Percentiles rank a stretch among this genome's conserved stretches.
phyloP scores from a whole-genome alignment of 2,888 invertebrate genomes.

The Phengaris alcon region DNA sequence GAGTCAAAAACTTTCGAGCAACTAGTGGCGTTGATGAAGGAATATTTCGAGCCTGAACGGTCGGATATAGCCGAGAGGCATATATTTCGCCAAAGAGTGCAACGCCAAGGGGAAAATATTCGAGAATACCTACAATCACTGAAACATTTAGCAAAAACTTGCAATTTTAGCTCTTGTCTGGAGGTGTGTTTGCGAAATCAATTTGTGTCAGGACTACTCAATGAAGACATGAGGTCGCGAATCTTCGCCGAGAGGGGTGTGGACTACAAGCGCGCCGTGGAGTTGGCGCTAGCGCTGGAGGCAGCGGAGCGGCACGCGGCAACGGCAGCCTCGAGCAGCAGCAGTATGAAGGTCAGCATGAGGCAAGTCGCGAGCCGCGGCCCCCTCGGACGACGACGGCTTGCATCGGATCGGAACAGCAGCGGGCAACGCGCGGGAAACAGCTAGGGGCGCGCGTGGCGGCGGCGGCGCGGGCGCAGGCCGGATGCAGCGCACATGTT shows the following conservation, averaged over 20 bases:
- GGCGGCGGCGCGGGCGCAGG: no score
- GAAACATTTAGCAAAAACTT: background rate
- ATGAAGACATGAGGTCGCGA: conserved; percentile 41
- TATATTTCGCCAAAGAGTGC: no score
- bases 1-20: background rate
- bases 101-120: no score
- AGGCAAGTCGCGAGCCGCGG: no score
- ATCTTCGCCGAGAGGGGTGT: conserved; percentile 41
- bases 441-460: no score
- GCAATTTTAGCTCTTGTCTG: background rate
- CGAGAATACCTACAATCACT: no score
- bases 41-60: conserved; percentile 13
- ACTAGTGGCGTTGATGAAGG: background rate
- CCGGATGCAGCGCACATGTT: no score
- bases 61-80: conserved; percentile 39
- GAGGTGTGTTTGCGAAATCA: conserved; percentile 34
- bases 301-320: no score
- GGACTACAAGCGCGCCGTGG: conserved; percentile 34
- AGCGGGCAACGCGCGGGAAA: background rate
- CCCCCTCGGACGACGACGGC: background rate
- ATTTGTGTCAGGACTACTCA: conserved; percentile 31
- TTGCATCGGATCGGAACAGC: background rate
- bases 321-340: conserved; percentile 25
- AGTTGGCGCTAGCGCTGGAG: no score
- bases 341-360: no score